Evolutionary conservation across 2,888 invertebrate species (phyloP), one percentile per base, ranked within the genome.

Genomic region (Lochmaea crataegi): DNA sequence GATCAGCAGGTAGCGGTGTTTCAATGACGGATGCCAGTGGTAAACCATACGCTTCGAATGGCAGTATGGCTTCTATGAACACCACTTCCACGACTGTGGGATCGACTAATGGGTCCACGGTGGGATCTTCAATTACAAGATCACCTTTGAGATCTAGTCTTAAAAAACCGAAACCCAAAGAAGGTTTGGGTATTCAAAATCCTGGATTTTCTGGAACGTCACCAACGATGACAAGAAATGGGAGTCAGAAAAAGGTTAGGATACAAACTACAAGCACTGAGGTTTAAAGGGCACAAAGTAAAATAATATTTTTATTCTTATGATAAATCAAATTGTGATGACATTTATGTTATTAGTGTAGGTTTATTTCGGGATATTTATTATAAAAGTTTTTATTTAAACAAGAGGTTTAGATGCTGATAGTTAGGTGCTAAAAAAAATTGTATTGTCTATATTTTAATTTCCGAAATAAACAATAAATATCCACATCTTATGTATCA

Each of bases 241-340:
- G 95, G 0, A 96, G 95, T 83, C 93, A 95, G 83, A 96, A 96
- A 86, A 96, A 96, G 88, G 96, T 96, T 74, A 90, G 96, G 76
- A 96, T 96, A 86, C 95, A 96, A 85, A 96, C 96, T 51, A 95
- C 95, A 85, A 96, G 96, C 84, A 96, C 96, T 57, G 96, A 96
- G 86, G 96, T 96, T 76, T 96, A 88, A 57, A 45, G n/a, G n/a
- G 65, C 42, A 38, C 58, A 32, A 32, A 57, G 26, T 57, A 57
- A 57, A 32, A n/a, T 42, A 42, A 11, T 45, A 45, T 58, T 58
- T 12, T 32, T 32, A 32, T 58, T 58, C 7, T 58, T 22, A 7
- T 58, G 32, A 58, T 22, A 32, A 26, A 16, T 32, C 16, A 12
- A 11, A 58, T 58, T 58, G 58, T 58, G 26, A 32, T 58, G 26